These are phyloP conservation scores for Isurus oxyrinchus DNA, from an alignment of 2,113 vertebrate species.

Conservation along the genomic window DNA sequence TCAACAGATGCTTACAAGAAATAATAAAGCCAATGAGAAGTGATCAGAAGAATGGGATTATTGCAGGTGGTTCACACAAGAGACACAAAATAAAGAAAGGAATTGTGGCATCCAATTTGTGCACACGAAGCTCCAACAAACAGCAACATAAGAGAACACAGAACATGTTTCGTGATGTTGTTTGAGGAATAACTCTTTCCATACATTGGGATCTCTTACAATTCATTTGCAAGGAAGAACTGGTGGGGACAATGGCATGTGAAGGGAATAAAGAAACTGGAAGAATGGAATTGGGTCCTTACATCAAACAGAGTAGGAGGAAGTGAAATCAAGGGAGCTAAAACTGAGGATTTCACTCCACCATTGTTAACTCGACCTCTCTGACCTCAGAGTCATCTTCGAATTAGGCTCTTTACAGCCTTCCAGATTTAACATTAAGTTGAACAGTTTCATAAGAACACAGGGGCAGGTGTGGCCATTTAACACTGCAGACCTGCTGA, in stretches of 20 bases:
- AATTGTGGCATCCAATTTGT: not conserved
- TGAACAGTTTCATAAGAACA: too few species aligned
- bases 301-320: not conserved
- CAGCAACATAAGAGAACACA: not conserved
- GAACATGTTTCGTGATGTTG: not conserved
- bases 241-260: not conserved
- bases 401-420: too few species aligned
- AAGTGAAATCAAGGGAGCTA: not conserved
- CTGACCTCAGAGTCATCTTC: not conserved
- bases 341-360: not conserved
- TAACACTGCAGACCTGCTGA: too few species aligned
- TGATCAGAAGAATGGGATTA: not conserved
- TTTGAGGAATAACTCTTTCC: not conserved
- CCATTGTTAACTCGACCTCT: not conserved
- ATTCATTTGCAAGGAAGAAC: not conserved
- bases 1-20: not conserved
- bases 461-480: too few species aligned
- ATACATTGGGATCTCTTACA: not conserved
- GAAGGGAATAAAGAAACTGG: not conserved
- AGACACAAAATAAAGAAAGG: not conserved
- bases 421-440: too few species aligned
- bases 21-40: not conserved
- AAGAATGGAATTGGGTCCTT: not conserved
- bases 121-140: not conserved
- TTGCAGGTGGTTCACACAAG: not conserved